Evolutionary conservation across 2,113 vertebrate species (phyloP), one percentile per base, ranked within the genome.

Genomic region (Triplophysa dalaica): DNA sequence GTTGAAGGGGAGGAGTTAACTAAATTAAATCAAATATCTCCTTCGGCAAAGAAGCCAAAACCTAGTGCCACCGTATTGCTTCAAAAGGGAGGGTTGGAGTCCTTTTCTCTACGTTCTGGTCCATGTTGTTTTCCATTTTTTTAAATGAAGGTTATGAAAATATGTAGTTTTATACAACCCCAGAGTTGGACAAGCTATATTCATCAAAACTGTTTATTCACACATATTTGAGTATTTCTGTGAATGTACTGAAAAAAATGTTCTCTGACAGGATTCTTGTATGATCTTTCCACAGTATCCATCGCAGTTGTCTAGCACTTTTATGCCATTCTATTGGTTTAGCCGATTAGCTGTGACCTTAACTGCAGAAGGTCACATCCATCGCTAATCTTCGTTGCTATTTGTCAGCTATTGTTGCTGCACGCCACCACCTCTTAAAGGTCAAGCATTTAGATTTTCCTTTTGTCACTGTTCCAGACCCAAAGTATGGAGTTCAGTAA

Each of bases 351-450:
- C 26, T 65, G 48, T 66, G 75, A 66, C 61, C 75, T 77, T 65
- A 65, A 77, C 17, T 2, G 19, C 45, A 65, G 61, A 77, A 77
- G 75, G 75, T 77, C 62, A 66, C 17, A 29, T 19, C 43, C 45
- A 65, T 77, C 3, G 24, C 45, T 77, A 77, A 77, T 77, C 62
- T 45, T 65, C 75, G 38, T 54, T 66, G 75, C 45, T 77, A 77
- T 77, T 77, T 77, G 75, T 77, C 75, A 65, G 62, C 75, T 24
- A 77, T 65, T 77, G 75, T 77, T 65, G 62, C 62, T 54, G 52
- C 61, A 65, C 54, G 62, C 75, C 45, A 38, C 62, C 62, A 54
- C 26, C 26, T 54, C 75, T 65, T 77, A 77, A 77, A 77, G 61
- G 45, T 77, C 75, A 66, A 0, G 19, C 45, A 7, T 65, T 62